Evolutionary conservation across 2,113 vertebrate species (phyloP), one percentile per base, ranked within the genome.

Genomic region (Pachyramphus minor): DNA sequence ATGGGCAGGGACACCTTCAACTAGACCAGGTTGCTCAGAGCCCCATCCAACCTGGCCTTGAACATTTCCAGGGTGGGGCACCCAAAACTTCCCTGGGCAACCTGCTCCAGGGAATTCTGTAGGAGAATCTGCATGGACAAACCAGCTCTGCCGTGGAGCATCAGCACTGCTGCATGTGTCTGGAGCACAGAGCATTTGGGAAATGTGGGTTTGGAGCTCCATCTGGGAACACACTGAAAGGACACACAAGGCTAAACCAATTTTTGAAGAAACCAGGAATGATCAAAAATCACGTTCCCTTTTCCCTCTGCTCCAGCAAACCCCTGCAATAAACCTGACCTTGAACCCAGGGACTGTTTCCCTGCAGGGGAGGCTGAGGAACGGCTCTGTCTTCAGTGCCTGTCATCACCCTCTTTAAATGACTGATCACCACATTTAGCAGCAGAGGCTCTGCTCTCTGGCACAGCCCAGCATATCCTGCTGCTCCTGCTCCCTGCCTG

Each of bases 271-370:
- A 80, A 59, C 6, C 16, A 78, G 44, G 78, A 66, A 33, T 18
- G 0, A 64, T 50, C 7, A 20, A 66, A 84, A 66, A 58, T 52
- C 37, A 17, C 0, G 0, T 58, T 68, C 3, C 27, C 13, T 71
- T 63, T 39, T 89, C 39, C 47, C 25, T 37, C 25, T 14, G 49
- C 33, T 52, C 58, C 76, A 84, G 53, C 42, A 71, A 66, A 84
- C 9, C 59, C 12, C 50, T 42, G 35, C 1, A 5, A 39, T 14
- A 56, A 77, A 64, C 41, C 64, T 66, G 87, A 49, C 84, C 87
- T 62, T 52, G 30, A 84, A 42, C 11, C 21, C 5, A 0, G 2
- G n/a, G 37, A 62, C 35, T 27, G 8, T 37, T 62, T 82, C 60
- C 52, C 23, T 50, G 33, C 4, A 4, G 31, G 52, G 20, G 53